Conservation (phyloP, 1,140 invertebrate genomes). For the Euwallacea fornicatus region DNA sequence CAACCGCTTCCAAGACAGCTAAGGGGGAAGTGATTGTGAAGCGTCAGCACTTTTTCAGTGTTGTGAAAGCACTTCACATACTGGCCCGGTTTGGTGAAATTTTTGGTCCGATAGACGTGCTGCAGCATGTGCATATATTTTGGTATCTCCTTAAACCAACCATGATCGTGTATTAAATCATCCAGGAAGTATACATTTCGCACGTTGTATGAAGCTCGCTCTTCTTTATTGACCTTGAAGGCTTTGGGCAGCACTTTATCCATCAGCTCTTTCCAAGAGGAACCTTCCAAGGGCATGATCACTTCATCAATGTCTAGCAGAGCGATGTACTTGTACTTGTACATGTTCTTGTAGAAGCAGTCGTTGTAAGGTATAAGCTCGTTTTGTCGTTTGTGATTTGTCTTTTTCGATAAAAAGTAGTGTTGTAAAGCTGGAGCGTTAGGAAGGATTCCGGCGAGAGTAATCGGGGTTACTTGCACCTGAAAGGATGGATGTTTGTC, state of each 20-base stretch:
- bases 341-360: constrained; percentile 91
- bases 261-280: constrained; percentile 81
- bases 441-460: constrained; percentile 87
- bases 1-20: constrained; percentile 84
- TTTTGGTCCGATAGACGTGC: constrained; percentile 86
- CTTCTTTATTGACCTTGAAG: constrained; percentile 68
- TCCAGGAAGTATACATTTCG: constrained; percentile 95
- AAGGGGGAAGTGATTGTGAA: constrained; percentile 92
- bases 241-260: constrained; percentile 67
- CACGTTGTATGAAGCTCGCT: constrained; percentile 82
- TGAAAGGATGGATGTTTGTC: constrained; percentile 10
- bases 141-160: constrained; percentile 57
- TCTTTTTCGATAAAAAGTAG: constrained; percentile 85
- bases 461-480: constrained; percentile 83
- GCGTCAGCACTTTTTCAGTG: constrained; percentile 81
- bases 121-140: constrained; percentile 93
- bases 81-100: constrained; percentile 91
- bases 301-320: constrained; percentile 88
- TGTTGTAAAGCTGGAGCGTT: constrained; percentile 87
- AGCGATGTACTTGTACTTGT: constrained; percentile 87
- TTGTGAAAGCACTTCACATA: constrained; percentile 96
- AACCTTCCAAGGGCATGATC: constrained; percentile 84
- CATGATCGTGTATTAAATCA: constrained; percentile 79
- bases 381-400: constrained; percentile 90
- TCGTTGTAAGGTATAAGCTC: constrained; percentile 97